Evolutionary conservation across 2,888 invertebrate species (phyloP).

Genomic region (Itoplectis maculator): DNA sequence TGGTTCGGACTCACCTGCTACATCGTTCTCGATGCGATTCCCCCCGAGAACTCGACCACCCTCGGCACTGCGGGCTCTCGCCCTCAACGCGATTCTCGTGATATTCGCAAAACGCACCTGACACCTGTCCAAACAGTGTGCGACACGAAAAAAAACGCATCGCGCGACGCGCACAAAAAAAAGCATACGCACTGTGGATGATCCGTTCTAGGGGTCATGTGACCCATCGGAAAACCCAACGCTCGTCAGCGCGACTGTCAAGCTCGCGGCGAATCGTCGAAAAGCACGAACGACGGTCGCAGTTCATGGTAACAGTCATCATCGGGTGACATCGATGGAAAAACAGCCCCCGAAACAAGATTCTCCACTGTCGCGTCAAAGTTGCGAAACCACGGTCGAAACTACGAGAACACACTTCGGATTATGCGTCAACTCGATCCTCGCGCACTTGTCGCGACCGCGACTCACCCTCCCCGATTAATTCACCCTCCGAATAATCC

Average conservation of each 20-base stretch:
- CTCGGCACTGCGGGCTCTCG: conserved; percentile 6
- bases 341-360: not conserved
- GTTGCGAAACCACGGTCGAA: not conserved
- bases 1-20: conserved; percentile 8
- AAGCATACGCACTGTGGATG: not conserved
- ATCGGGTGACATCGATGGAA: too few relatives aligned
- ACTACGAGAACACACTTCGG: not conserved
- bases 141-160: conserved; percentile 11
- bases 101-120: conserved; percentile 1
- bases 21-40: conserved; percentile 16
- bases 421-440: not conserved
- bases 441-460: conserved; percentile 16
- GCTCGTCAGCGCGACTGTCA: conserved; percentile 1
- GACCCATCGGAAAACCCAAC: conserved; percentile 29
- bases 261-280: not conserved
- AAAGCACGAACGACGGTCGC: not conserved
- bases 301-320: conserved; percentile 10
- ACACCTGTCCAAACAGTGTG: conserved; percentile 18
- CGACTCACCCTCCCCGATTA: not conserved
- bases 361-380: not conserved
- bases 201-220: conserved; percentile 17
- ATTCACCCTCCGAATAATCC: too few relatives aligned
- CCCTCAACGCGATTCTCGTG: conserved; percentile 17
- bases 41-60: not conserved
- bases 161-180: conserved; percentile 15